phyloP scores from a whole-genome alignment of 2,797 vertebrate genomes.

The Liasis olivaceus region DNA sequence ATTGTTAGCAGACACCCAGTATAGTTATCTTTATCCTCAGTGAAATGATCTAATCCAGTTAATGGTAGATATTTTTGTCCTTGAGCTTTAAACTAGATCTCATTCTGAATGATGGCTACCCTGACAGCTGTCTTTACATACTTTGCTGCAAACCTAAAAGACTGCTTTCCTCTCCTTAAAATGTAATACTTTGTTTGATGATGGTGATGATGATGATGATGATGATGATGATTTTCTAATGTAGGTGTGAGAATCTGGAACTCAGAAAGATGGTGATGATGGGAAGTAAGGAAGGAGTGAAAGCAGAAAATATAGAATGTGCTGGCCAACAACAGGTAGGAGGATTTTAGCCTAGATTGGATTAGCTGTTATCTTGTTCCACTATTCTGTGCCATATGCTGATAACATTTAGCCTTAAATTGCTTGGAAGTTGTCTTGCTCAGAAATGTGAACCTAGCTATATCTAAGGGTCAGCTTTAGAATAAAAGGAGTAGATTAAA shows the following conservation, averaged over 20 bases:
- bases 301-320: slow-evolving; percentile 76
- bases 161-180: neutral
- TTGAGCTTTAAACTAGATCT: neutral
- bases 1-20: neutral
- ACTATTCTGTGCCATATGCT: neutral
- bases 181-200: neutral
- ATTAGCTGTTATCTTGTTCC: neutral
- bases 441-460: neutral
- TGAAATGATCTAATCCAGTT: neutral
- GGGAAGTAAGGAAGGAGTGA: slow-evolving; percentile 61
- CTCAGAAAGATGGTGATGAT: slow-evolving; percentile 87
- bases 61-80: neutral
- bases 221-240: slow-evolving; percentile 12
- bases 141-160: neutral
- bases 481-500: neutral
- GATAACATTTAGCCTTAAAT: neutral
- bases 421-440: neutral
- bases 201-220: neutral
- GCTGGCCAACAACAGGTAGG: slow-evolving; percentile 81
- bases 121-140: neutral
- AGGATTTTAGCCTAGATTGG: neutral
- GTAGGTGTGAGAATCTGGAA: slow-evolving; percentile 93
- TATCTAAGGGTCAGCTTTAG: neutral
- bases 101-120: neutral
- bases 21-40: neutral